Evolutionary conservation across 2,797 vertebrate genomes (phyloP).

Genomic region (Clarias pachynema): DNA sequence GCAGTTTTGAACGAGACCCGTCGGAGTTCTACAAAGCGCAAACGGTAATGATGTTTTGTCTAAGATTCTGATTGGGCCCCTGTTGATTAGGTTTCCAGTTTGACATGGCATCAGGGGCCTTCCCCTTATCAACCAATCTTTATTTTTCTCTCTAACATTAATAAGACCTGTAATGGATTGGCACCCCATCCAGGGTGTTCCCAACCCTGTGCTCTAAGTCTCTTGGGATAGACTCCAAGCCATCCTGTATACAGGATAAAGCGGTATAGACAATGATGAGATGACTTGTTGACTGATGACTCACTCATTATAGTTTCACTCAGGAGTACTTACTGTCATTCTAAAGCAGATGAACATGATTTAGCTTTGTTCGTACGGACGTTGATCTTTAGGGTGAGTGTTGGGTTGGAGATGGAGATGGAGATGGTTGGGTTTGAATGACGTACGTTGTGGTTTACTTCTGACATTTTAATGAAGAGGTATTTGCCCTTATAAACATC

Average conservation of each 20-base stretch:
- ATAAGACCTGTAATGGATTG: too few relatives aligned
- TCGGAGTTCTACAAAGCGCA: too few relatives aligned
- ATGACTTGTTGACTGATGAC: background rate
- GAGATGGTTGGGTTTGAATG: conserved; percentile 35
- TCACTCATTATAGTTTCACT: background rate
- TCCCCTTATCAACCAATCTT: background rate
- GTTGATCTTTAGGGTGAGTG: background rate
- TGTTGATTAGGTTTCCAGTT: background rate
- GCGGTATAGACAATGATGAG: too few relatives aligned
- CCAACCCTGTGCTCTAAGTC: too few relatives aligned
- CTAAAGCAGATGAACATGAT: background rate
- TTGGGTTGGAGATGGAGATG: background rate
- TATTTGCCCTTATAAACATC: conserved; percentile 40
- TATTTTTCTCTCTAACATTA: background rate
- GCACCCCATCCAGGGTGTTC: too few relatives aligned
- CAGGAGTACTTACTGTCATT: background rate
- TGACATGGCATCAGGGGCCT: background rate
- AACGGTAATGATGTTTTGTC: too few relatives aligned
- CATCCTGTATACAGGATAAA: too few relatives aligned
- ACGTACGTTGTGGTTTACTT: conserved; percentile 32
- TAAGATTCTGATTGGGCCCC: too few relatives aligned
- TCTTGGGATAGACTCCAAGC: too few relatives aligned
- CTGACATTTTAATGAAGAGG: conserved; percentile 29
- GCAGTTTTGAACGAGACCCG: too few relatives aligned
- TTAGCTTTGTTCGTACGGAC: background rate